Evolutionary conservation across 2,888 invertebrate species (phyloP), one percentile per base, ranked within the genome.

Genomic region (Nomada goodeniana): DNA sequence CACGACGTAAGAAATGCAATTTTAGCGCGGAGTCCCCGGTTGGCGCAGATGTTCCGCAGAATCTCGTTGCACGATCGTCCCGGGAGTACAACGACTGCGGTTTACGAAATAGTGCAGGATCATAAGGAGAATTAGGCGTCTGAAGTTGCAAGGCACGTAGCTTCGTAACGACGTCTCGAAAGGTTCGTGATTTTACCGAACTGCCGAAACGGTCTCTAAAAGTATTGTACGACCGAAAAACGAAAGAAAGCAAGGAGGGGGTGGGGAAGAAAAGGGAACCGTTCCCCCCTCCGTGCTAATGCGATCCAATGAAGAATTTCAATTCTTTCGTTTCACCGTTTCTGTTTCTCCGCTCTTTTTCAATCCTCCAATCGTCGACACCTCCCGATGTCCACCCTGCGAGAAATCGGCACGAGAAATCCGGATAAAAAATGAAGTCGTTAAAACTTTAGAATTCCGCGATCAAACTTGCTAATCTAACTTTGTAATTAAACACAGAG

Each of bases 61-160:
- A 88, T 89, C 88, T 83, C 89, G 80, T 84, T 77, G 84, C 83
- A 80, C 88, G 89, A 88, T 88, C 85, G 88, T 88, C 88, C 86
- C 82, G 68, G 64, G 85, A 88, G 88, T 85, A 85, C 88, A 89
- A 89, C 82, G 86, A 86, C 83, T 87, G 89, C 88, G 88, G 88
- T 89, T 89, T 89, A 85, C 89, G 89, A 89, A 88, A 89, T 89
- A 88, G 84, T 89, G 85, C 78, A 86, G 86, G 88, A 88, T 88
- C 88, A 89, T 88, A 88, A 89, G 89, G 88, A 88, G 88, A 88
- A 88, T 88, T 88, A 88, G 88, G 89, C 88, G 86, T 81, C 89
- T 88, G 85, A 85, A 89, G 89, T 89, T 85, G 88, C 88, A 86
- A 85, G 88, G 89, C 88, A 88, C 88, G 88, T 88, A 88, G 83